These are phyloP conservation scores for Syngnathus floridae DNA, from an alignment of 2,113 vertebrate genomes.

Conservation along the genomic window DNA sequence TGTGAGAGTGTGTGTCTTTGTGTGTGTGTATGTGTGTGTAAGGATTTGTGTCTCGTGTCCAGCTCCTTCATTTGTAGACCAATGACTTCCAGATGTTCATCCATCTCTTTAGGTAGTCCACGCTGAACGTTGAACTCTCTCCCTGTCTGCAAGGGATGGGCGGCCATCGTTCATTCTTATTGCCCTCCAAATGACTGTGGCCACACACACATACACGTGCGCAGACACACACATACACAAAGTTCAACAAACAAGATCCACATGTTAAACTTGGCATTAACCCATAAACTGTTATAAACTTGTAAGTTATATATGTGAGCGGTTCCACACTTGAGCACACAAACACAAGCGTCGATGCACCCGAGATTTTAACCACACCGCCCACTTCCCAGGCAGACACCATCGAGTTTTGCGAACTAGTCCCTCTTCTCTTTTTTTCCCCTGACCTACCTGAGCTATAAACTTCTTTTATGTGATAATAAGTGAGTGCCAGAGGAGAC, in stretches of 20 bases:
- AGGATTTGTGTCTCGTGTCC: slow-evolving; percentile 16
- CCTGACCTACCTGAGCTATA: slow-evolving; percentile 21
- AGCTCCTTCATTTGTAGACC: slow-evolving; percentile 42
- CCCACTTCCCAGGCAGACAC: slow-evolving; percentile 10
- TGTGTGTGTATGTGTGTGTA: slow-evolving; percentile 9
- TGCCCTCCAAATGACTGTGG: slow-evolving; percentile 38
- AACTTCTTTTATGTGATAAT: slow-evolving; percentile 62
- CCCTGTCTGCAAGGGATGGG: slow-evolving; percentile 48
- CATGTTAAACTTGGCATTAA: slow-evolving; percentile 22
- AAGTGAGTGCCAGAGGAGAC: slow-evolving; percentile 57
- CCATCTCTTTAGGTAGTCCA: slow-evolving; percentile 63
- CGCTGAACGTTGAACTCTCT: slow-evolving; percentile 64
- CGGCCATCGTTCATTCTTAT: slow-evolving; percentile 49
- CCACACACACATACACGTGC: slow-evolving; percentile 36
- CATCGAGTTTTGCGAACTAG: slow-evolving; percentile 38
- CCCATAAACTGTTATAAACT: slow-evolving; percentile 5
- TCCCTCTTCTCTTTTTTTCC: slow-evolving; percentile 9
- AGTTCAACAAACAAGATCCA: slow-evolving; percentile 27
- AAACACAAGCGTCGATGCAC: slow-evolving; percentile 6
- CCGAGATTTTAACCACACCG: neutral
- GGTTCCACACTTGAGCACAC: slow-evolving; percentile 5
- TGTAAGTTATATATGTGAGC: slow-evolving; percentile 6
- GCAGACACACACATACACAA: neutral
- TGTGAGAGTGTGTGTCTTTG: neutral
- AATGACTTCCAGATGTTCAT: slow-evolving; percentile 68